These are phyloP conservation scores for Hephaestus fuliginosus DNA, from an alignment of 2,797 vertebrate genomes.

Conservation along the genomic window DNA sequence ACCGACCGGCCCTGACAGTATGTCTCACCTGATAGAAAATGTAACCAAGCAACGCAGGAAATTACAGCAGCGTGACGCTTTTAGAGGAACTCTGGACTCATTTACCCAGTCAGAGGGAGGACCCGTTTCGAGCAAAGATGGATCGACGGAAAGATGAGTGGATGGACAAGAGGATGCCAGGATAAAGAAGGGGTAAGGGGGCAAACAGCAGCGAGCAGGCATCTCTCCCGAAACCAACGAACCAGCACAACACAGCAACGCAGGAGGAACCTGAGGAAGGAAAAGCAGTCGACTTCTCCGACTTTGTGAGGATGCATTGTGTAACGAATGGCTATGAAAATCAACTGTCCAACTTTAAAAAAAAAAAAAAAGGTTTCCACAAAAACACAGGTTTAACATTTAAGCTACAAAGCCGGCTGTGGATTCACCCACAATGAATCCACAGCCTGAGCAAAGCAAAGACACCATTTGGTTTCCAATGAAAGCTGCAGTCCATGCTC, in stretches of 20 bases:
- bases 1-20: constrained; percentile 70
- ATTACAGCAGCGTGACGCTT: constrained; percentile 66
- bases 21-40: constrained; percentile 67
- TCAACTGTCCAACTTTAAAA: constrained; percentile 60
- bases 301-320: constrained; percentile 54
- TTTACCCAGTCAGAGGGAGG: constrained; percentile 72
- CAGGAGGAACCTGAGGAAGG: constrained; percentile 66
- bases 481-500: constrained; percentile 67
- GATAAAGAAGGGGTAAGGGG: constrained; percentile 47
- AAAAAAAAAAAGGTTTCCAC: constrained; percentile 53
- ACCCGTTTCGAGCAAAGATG: constrained; percentile 63
- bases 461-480: constrained; percentile 53
- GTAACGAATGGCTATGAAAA: constrained; percentile 56
- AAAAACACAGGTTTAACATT: constrained; percentile 26
- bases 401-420: constrained; percentile 36
- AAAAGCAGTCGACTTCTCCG: constrained; percentile 47
- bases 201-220: constrained; percentile 64
- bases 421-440: constrained; percentile 34
- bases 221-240: constrained; percentile 66
- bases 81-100: constrained; percentile 80
- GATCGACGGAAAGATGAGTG: constrained; percentile 62
- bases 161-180: constrained; percentile 70
- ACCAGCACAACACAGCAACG: constrained; percentile 69
- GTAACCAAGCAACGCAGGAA: constrained; percentile 74
- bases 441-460: constrained; percentile 39